Evolutionary conservation across 2,888 invertebrate genomes (phyloP).

Genomic region (Eudasyphora cyanicolor): DNA sequence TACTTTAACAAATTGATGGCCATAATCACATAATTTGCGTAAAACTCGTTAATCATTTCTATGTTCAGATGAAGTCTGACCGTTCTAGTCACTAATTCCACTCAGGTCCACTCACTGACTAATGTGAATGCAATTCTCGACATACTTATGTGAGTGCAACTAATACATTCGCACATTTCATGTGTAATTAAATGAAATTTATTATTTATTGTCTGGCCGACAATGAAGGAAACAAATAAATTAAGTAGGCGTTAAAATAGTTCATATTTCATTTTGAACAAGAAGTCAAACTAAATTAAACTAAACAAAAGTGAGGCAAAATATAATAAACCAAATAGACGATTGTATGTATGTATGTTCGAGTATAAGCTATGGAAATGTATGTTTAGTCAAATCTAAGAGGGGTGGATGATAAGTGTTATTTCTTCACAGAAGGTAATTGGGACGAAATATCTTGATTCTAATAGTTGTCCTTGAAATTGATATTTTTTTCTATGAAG

Average conservation of each 20-base stretch:
- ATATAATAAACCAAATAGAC: background rate
- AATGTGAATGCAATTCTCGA: conserved; percentile 5
- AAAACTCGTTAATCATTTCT: conserved; percentile 28
- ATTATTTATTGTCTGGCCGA: conserved; percentile 62
- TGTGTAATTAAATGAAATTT: conserved; percentile 67
- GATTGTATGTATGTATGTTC: background rate
- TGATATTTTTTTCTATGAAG: too few relatives aligned
- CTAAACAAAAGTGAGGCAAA: too few relatives aligned
- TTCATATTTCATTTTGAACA: conserved; percentile 76
- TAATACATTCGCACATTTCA: conserved; percentile 53
- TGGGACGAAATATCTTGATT: too few relatives aligned
- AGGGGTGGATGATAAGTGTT: background rate
- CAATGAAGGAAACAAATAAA: conserved; percentile 73
- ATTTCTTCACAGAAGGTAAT: too few relatives aligned
- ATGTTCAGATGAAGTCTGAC: background rate
- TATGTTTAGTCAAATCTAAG: background rate
- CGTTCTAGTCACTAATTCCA: background rate
- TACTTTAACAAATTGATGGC: conserved; percentile 9
- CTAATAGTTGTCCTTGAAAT: too few relatives aligned
- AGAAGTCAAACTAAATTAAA: conserved; percentile 12
- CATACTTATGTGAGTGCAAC: background rate
- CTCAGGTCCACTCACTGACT: background rate
- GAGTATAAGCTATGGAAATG: conserved; percentile 12
- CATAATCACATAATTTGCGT: conserved; percentile 1
- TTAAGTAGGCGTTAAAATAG: conserved; percentile 79